A percentile compares a stretch with the other conserved stretches of the same genome.
Evolutionary conservation across 1,140 invertebrate species (phyloP).

Genomic region (Drosophila sturtevanti): DNA sequence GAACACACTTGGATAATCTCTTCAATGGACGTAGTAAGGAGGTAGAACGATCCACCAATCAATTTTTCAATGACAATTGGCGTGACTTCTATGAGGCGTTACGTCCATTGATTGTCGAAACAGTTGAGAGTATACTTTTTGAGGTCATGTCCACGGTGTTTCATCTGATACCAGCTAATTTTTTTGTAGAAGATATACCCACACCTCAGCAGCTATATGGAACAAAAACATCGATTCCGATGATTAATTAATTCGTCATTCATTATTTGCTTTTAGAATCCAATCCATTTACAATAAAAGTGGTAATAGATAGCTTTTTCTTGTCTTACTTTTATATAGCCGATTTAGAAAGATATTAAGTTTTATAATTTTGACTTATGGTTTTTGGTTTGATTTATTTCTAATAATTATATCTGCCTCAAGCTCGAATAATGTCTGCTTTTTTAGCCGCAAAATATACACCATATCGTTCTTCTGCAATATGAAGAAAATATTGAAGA

Average conservation of each 20-base stretch:
- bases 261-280: background rate
- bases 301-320: too few species aligned
- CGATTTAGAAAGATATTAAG: too few species aligned
- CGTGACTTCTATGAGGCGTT: constrained; percentile 86
- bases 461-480: constrained; percentile 51
- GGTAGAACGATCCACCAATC: constrained; percentile 86
- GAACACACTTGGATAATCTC: constrained; percentile 60
- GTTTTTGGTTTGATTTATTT: background rate
- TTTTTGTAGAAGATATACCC: constrained; percentile 76
- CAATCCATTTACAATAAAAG: background rate
- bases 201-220: constrained; percentile 64
- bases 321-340: too few species aligned
- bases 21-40: constrained; percentile 73
- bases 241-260: background rate
- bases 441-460: constrained; percentile 47
- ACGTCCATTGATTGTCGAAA: constrained; percentile 85
- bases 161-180: constrained; percentile 85
- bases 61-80: constrained; percentile 88
- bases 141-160: constrained; percentile 86
- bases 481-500: background rate
- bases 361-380: too few species aligned
- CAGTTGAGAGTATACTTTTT: constrained; percentile 86
- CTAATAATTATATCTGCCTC: background rate
- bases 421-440: constrained; percentile 55
- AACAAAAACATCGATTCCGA: constrained; percentile 83